Conservation (phyloP, 1,140 invertebrate genomes). For the Acromyrmex heyeri region DNA sequence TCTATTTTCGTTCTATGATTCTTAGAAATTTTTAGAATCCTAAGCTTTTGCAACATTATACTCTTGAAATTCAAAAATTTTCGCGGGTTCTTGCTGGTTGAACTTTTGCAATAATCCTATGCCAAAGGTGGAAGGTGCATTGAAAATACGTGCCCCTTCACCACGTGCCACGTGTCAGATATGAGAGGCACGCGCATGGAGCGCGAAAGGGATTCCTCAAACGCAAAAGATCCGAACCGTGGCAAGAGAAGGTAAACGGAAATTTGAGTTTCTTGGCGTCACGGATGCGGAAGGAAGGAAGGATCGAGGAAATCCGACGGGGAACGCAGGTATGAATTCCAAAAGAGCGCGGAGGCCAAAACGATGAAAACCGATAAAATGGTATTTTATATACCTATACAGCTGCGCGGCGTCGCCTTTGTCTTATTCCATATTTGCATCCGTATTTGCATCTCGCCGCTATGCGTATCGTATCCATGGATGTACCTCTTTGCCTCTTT, state of each 20-base stretch:
- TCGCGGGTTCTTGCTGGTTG: neutral
- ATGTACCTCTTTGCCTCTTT: constrained; percentile 18
- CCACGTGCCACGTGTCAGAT: constrained; percentile 51
- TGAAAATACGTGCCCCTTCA: constrained; percentile 34
- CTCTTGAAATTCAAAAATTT: neutral
- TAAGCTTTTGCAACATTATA: constrained; percentile 1
- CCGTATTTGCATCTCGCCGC: neutral
- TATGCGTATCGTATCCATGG: neutral
- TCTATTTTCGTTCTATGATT: neutral
- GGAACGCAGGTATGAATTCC: constrained; percentile 70
- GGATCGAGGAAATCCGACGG: constrained; percentile 53
- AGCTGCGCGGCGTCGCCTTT: constrained; percentile 25
- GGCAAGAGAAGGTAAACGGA: constrained; percentile 63
- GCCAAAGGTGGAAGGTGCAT: neutral
- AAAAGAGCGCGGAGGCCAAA: constrained; percentile 45
- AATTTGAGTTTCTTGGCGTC: constrained; percentile 68
- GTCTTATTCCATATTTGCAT: constrained; percentile 53
- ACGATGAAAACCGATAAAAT: constrained; percentile 66
- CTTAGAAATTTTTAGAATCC: neutral
- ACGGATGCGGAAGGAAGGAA: constrained; percentile 62
- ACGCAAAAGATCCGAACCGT: constrained; percentile 54
- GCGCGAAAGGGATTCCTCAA: constrained; percentile 49
- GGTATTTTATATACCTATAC: constrained; percentile 35
- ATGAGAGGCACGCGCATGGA: constrained; percentile 42
- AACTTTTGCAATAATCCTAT: constrained; percentile 53